Conservation (phyloP, 1,140 invertebrate species). For the Trigoniulus corallinus region DNA sequence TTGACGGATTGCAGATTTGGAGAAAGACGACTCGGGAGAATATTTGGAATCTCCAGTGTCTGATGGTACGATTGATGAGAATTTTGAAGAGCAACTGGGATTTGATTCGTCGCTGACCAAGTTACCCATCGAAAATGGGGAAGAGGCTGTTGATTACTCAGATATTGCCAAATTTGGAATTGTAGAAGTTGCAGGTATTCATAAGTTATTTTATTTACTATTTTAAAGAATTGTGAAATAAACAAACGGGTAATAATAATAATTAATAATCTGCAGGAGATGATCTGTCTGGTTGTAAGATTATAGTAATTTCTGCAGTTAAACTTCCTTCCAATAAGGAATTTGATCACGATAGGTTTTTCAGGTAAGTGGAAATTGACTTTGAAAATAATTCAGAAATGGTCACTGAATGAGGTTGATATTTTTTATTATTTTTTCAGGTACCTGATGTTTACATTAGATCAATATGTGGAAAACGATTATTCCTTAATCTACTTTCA, state of each 20-base stretch:
- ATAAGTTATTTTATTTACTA: constrained; percentile 1
- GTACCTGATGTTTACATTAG: constrained; percentile 85
- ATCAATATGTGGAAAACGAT: constrained; percentile 96
- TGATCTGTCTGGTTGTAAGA: constrained; percentile 73
- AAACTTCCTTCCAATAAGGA: constrained; percentile 72
- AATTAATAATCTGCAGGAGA: constrained; percentile 33
- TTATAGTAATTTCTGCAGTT: constrained; percentile 89
- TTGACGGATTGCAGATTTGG: constrained; percentile 22
- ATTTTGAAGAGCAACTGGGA: constrained; percentile 79
- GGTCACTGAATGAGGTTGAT: too few relatives aligned
- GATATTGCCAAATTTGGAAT: constrained; percentile 68
- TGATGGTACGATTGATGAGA: constrained; percentile 77
- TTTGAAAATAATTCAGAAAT: constrained; percentile 9
- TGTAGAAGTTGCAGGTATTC: constrained; percentile 63
- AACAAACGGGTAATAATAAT: constrained; percentile 4
- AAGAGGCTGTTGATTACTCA: constrained; percentile 43
- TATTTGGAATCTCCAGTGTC: constrained; percentile 59
- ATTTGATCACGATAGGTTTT: constrained; percentile 61
- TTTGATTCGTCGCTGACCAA: constrained; percentile 22
- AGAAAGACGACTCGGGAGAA: constrained; percentile 38
- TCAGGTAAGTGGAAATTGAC: constrained; percentile 42
- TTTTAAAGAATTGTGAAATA: background rate
- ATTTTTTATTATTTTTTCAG: constrained; percentile 33
- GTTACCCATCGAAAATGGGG: constrained; percentile 26
- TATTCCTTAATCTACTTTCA: constrained; percentile 99